Percentiles rank a stretch among this genome's conserved stretches.
Evolutionary conservation across 1,140 invertebrate species (phyloP).

Genomic region (Caenorhabditis latens): DNA sequence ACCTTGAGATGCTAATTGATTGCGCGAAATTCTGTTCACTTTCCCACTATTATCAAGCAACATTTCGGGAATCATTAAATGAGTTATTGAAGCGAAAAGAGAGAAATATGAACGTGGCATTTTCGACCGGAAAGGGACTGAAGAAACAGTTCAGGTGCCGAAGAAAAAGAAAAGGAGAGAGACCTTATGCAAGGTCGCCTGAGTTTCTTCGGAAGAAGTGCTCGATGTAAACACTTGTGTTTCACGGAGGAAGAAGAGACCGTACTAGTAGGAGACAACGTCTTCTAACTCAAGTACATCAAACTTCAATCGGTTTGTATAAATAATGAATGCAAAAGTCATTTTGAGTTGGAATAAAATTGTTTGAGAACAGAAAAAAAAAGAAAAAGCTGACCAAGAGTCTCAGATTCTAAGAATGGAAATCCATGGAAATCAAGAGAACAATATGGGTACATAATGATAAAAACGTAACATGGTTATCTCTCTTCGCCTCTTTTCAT

Average conservation of each 20-base stretch:
- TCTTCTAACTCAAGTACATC: not conserved
- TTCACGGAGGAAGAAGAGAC: not conserved
- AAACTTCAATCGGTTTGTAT: not conserved
- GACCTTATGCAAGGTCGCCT: constrained; percentile 53
- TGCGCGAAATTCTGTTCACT: constrained; percentile 6
- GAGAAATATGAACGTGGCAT: constrained; percentile 5
- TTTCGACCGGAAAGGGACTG: constrained; percentile 1
- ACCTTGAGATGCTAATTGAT: constrained; percentile 53
- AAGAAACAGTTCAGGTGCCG: constrained; percentile 43
- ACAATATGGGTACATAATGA: not conserved
- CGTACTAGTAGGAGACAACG: not conserved
- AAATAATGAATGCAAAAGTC: constrained; percentile 3
- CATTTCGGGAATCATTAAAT: constrained; percentile 43
- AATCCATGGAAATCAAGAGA: too few relatives aligned
- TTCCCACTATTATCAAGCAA: constrained; percentile 26
- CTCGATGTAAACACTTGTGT: constrained; percentile 49
- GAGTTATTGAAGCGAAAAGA: constrained; percentile 23
- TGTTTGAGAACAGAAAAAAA: not conserved
- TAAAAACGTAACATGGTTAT: not conserved
- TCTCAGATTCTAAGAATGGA: too few relatives aligned
- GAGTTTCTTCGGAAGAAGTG: constrained; percentile 49
- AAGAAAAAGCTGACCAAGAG: too few relatives aligned
- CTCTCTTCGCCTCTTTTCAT: not conserved
- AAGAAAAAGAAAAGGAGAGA: not conserved
- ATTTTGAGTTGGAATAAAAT: not conserved